Evolutionary conservation across 2,888 invertebrate genomes (phyloP), one percentile per base, ranked within the genome.

Genomic region (Punctoribates punctum): DNA sequence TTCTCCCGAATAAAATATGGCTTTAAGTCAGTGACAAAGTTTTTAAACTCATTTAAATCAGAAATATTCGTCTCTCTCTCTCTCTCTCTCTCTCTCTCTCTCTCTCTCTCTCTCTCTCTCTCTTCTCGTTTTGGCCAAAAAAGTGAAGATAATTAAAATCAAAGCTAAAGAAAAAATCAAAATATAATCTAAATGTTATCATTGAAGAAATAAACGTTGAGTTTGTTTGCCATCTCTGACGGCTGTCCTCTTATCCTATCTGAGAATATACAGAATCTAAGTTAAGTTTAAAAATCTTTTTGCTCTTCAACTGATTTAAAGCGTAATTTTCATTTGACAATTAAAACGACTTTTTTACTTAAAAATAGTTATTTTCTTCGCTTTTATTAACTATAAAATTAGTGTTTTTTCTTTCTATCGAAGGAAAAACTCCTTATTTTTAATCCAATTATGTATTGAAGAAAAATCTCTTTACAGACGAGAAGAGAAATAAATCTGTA

Each of bases 61-160:
- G 54, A 20, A 54, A 54, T 20, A 54, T 48, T 48, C 6, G 11
- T 75, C 48, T 70, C 75, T 73, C 48, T 73, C 34, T 34, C 34
- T 34, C 76, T 75, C 73, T 29, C 72, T 75, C 75, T 75, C 42
- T 67, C 65, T 62, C 23, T 57, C 65, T 67, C 42, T 75, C 75
- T 67, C 75, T 75, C 65, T 62, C 75, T 75, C 75, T 75, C 62
- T 62, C 34, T 62, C 42, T 75, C 65, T 75, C 62, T 67, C 75
- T 51, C 51, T 51, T 51, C 51, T 51, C 51, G 3, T 11, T 51
- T 11, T 34, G 4, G 4, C 34, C 34, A 34, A 34, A 8, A 34
- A 34, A 48, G 2, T 17, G 11, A 48, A 48, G 48, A 48, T 13
- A 48, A 48, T 48, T 48, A 48, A 48, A 48, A 48, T 13, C 13